Percentiles rank a stretch among this genome's conserved stretches.
These are phyloP conservation scores for Chironomus striatipennis DNA, from an alignment of 1,140 invertebrate genomes.

Conservation along the genomic window DNA sequence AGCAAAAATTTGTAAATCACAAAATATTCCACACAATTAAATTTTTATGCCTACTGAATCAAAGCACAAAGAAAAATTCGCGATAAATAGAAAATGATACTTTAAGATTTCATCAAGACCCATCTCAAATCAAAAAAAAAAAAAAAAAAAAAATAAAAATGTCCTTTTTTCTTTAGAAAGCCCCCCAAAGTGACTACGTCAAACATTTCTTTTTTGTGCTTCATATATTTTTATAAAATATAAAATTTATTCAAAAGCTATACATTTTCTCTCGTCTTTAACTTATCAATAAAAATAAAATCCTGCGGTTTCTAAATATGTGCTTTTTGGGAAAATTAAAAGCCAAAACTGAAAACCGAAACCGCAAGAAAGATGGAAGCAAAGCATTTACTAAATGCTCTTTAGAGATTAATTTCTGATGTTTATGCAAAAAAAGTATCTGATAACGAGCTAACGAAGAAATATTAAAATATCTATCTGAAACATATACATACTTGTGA, in stretches of 20 bases:
- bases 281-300: constrained; percentile 7
- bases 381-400: constrained; percentile 12
- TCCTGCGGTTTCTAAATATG: background rate
- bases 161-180: too few species aligned
- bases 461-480: background rate
- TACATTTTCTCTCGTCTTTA: background rate
- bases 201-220: too few species aligned
- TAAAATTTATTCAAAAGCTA: background rate
- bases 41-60: too few species aligned
- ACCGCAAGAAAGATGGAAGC: background rate
- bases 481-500: background rate
- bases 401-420: constrained; percentile 9
- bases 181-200: too few species aligned
- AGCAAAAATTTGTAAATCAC: too few species aligned
- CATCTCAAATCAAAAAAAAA: too few species aligned
- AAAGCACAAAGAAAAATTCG: too few species aligned
- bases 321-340: constrained; percentile 5
- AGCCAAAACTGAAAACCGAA: background rate
- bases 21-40: too few species aligned
- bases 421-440: constrained; percentile 8
- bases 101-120: too few species aligned
- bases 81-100: too few species aligned
- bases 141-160: too few species aligned
- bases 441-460: background rate
- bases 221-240: too few species aligned